Evolutionary conservation across 2,888 invertebrate genomes (phyloP).

Genomic region (Leptinotarsa peninsularis): DNA sequence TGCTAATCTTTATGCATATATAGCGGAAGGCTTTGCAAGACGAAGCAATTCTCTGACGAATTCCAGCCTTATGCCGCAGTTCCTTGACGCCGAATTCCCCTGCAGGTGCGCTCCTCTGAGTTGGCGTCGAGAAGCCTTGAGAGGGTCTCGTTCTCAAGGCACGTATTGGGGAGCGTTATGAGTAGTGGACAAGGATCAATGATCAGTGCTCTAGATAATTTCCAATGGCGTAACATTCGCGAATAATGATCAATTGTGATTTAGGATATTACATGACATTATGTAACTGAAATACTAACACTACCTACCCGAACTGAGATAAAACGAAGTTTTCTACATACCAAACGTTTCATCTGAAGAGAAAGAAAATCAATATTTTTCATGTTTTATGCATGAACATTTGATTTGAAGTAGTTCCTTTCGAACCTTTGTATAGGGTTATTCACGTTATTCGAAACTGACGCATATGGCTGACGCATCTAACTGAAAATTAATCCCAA

Average conservation of each 20-base stretch:
- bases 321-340: no score
- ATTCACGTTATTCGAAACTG: no score
- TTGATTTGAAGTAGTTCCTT: no score
- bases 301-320: no score
- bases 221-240: background rate
- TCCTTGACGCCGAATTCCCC: background rate
- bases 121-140: background rate
- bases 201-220: background rate
- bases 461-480: no score
- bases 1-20: constrained; percentile 16
- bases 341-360: no score
- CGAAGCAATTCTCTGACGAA: background rate
- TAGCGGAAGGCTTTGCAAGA: constrained; percentile 1
- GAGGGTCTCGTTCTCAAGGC: background rate
- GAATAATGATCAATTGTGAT: background rate
- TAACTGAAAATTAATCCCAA: no score
- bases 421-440: no score
- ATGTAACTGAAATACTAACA: no score
- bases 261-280: no score
- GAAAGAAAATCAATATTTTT: no score
- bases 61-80: background rate
- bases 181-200: constrained; percentile 2
- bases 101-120: background rate
- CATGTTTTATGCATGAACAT: no score
- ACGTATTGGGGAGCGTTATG: constrained; percentile 1